phyloP scores from a whole-genome alignment of 2,797 vertebrate species.

The Gallinago solitaria region DNA sequence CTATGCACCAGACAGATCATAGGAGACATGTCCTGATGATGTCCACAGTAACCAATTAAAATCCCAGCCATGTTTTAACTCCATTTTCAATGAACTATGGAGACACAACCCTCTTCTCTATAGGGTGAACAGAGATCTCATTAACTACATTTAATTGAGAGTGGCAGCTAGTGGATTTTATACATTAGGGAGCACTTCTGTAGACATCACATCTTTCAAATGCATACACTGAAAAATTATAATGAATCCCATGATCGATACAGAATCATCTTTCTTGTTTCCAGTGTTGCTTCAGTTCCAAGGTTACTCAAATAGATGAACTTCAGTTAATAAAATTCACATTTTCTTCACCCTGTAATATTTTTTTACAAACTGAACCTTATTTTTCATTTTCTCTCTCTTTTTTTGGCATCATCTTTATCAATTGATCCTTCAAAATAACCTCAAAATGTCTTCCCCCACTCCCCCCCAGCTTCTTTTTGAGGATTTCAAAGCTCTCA shows the following conservation, averaged over 20 bases:
- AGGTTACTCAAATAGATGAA: slow-evolving; percentile 17
- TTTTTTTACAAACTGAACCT: neutral
- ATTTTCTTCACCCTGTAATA: neutral
- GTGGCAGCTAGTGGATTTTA: slow-evolving; percentile 63
- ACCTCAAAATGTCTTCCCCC: neutral
- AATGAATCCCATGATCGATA: slow-evolving; percentile 63
- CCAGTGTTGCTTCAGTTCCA: slow-evolving; percentile 22
- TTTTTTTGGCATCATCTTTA: neutral
- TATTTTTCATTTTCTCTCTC: neutral
- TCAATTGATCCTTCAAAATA: neutral
- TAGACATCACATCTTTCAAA: slow-evolving; percentile 51
- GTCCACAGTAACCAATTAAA: slow-evolving; percentile 56
- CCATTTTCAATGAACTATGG: slow-evolving; percentile 37
- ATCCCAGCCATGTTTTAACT: slow-evolving; percentile 35
- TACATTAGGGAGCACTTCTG: slow-evolving; percentile 65
- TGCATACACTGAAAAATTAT: slow-evolving; percentile 55
- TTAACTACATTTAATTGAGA: slow-evolving; percentile 68
- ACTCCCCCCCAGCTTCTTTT: neutral
- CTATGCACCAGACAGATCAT: neutral
- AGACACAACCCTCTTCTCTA: neutral
- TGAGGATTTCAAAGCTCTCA: neutral
- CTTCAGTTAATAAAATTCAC: slow-evolving; percentile 49
- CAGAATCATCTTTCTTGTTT: slow-evolving; percentile 38
- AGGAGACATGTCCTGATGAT: slow-evolving; percentile 25
- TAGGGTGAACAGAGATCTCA: slow-evolving; percentile 55